These are phyloP conservation scores for Nebria salina DNA, from an alignment of 2,888 invertebrate genomes.

Conservation along the genomic window DNA sequence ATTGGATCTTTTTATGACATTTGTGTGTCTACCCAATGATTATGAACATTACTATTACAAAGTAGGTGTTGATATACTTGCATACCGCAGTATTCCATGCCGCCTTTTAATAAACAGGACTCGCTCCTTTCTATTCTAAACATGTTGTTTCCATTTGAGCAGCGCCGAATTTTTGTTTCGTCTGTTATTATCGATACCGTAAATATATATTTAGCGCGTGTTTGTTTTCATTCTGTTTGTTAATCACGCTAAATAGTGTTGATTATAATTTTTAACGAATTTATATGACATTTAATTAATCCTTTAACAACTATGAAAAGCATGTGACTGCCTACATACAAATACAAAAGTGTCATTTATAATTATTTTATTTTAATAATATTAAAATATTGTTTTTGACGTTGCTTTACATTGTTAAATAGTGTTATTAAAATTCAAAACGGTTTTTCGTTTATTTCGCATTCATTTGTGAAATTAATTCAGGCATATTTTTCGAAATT, in stretches of 20 bases:
- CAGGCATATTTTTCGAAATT: constrained; percentile 13
- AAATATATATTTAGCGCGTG: too few relatives aligned
- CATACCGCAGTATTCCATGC: constrained; percentile 24
- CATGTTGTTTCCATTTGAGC: not conserved
- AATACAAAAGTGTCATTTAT: constrained; percentile 18
- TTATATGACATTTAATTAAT: constrained; percentile 23
- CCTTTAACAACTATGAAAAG: not conserved
- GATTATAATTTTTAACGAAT: constrained; percentile 16
- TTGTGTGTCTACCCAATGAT: constrained; percentile 56
- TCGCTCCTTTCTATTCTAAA: not conserved
- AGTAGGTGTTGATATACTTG: constrained; percentile 55
- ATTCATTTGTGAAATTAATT: constrained; percentile 16
- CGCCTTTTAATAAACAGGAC: constrained; percentile 24
- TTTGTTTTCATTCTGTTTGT: constrained; percentile 11
- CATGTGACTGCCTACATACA: not conserved
- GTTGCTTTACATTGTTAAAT: constrained; percentile 22
- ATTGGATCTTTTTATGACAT: constrained; percentile 52
- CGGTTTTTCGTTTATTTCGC: constrained; percentile 1
- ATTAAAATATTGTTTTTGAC: constrained; percentile 22
- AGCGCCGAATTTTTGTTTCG: not conserved
- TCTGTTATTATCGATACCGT: not conserved
- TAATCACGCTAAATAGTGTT: constrained; percentile 17
- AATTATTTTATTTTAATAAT: constrained; percentile 13
- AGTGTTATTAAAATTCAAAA: constrained; percentile 26
- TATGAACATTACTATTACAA: constrained; percentile 51